Base-by-base conservation (phyloP, 1,140 invertebrate genomes). In the Drosophila arizonae region DNA sequence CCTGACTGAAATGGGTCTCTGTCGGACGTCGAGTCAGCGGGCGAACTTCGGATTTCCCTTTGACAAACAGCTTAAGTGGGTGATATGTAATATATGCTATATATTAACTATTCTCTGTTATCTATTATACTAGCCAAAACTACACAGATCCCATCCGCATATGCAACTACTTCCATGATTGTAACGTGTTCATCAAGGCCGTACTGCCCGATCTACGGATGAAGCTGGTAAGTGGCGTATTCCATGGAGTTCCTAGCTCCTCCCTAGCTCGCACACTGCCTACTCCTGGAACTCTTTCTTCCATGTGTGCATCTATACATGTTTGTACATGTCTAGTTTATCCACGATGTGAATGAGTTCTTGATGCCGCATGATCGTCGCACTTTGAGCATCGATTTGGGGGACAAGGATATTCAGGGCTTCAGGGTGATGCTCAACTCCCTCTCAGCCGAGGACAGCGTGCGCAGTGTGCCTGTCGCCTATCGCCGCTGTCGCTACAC, bases 401-500 rank as follows among this genome's bases (percentile, higher is more conserved):
- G 5, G 9, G 33, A 8, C 33, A 36, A 36, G 2, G 33, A 36
- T 9, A 36, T 36, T 36, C 33, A 9, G 8, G 33, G 28, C 28
- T 0, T 30, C 60, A 67, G 70, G 4, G 75, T 88, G 1, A 15
- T 73, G 6, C 50, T 91, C 4, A 72, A 56, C 21, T 54, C 80
- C 1, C 73, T 81, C 21, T 76, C 76, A 28, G 73, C 90, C 0
- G 90, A 90, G 57, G 54, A 28, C 2, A 80, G 88, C 21, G 90
- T 91, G 13, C 50, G 74, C 8, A 76, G 85, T 43, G 26, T 91
- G 24, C 90, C 90, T 3, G 62, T 90, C 36, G 76, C 80, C 15
- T 91, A 86, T 79, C 73, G 90, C 41, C 91, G 91, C 41, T 91
- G 90, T 63, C 90, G 90, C 15, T 91, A 86, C 33, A 36, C 11